These are phyloP conservation scores for Amphipyra tragopoginis DNA, from an alignment of 2,888 invertebrate species.

Conservation along the genomic window DNA sequence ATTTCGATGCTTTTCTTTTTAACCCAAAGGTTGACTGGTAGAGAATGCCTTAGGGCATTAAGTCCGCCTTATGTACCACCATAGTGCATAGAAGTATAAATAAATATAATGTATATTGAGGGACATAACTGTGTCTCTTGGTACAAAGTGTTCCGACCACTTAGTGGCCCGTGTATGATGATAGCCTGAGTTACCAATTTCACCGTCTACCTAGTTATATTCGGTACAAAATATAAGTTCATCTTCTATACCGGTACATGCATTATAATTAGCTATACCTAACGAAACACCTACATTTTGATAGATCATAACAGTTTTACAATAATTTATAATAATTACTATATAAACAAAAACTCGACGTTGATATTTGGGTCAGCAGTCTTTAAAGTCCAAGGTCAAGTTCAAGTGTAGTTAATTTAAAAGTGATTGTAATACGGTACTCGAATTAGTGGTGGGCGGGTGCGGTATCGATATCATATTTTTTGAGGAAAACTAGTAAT, in stretches of 20 bases:
- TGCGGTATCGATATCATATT: conserved; percentile 33
- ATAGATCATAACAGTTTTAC: conserved; percentile 35
- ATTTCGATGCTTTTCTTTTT: too few relatives aligned
- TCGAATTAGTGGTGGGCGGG: conserved; percentile 40
- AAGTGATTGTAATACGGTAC: conserved; percentile 68
- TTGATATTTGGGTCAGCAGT: conserved; percentile 59
- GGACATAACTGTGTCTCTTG: too few relatives aligned
- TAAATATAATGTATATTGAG: too few relatives aligned
- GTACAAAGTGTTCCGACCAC: too few relatives aligned
- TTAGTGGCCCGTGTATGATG: too few relatives aligned
- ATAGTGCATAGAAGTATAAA: too few relatives aligned
- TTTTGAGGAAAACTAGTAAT: neutral
- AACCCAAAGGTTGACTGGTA: too few relatives aligned
- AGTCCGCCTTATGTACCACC: too few relatives aligned
- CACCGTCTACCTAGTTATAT: conserved; percentile 7
- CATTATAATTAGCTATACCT: conserved; percentile 23
- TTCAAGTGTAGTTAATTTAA: conserved; percentile 60
- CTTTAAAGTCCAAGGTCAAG: conserved; percentile 72
- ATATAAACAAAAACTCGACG: conserved; percentile 44
- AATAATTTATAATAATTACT: conserved; percentile 37
- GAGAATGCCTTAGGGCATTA: too few relatives aligned
- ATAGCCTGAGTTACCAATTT: neutral
- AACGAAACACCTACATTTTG: conserved; percentile 18
- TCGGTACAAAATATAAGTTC: neutral
- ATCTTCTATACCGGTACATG: conserved; percentile 1